These are phyloP conservation scores for Dioctria linearis DNA, from an alignment of 2,888 invertebrate species.

Conservation along the genomic window DNA sequence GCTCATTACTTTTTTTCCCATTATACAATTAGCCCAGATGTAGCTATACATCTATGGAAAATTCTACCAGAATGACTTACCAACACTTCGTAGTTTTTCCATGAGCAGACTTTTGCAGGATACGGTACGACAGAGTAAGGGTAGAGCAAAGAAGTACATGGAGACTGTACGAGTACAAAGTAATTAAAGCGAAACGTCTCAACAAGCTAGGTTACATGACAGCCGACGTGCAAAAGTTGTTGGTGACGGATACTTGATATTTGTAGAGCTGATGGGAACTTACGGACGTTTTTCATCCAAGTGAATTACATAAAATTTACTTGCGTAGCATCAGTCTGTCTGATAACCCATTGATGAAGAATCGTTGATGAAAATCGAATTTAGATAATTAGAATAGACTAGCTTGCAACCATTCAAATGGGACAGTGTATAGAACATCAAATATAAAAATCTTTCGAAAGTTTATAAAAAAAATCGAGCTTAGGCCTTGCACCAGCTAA, in stretches of 20 bases:
- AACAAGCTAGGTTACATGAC: conserved; percentile 12
- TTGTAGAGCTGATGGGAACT: not conserved
- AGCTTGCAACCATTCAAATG: conserved; percentile 33
- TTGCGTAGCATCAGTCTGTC: not conserved
- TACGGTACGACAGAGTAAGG: too few relatives aligned
- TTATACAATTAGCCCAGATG: too few relatives aligned
- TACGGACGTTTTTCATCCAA: not conserved
- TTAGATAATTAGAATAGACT: not conserved
- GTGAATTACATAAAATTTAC: conserved; percentile 29
- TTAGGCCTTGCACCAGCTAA: too few relatives aligned
- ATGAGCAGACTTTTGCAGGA: too few relatives aligned
- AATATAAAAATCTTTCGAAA: not conserved
- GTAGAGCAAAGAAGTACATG: too few relatives aligned
- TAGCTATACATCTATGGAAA: not conserved
- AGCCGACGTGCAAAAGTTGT: not conserved
- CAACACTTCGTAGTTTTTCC: conserved; percentile 1
- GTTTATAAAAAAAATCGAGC: too few relatives aligned
- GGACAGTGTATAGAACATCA: conserved; percentile 1
- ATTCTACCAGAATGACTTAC: conserved; percentile 9
- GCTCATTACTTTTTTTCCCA: too few relatives aligned
- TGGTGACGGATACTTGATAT: not conserved
- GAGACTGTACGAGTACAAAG: not conserved
- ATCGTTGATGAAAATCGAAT: not conserved
- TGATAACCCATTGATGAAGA: conserved; percentile 12
- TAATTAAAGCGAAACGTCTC: conserved; percentile 9